phyloP scores from a whole-genome alignment of 2,113 vertebrate genomes.

The Xiphophorus maculatus region DNA sequence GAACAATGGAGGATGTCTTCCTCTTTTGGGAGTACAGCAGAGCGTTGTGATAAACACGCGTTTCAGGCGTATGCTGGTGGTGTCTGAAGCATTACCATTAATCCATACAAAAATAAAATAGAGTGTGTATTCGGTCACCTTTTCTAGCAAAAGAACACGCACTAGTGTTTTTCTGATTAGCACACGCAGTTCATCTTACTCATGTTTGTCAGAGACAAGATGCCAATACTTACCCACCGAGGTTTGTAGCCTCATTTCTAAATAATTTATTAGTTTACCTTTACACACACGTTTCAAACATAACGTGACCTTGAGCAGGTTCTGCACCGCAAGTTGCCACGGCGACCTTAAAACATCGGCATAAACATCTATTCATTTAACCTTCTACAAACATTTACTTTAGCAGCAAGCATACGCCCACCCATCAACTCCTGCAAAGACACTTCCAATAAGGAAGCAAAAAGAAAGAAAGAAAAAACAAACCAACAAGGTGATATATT shows the following conservation, averaged over 20 bases:
- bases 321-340: neutral
- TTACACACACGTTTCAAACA: neutral
- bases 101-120: no score
- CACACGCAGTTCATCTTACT: neutral
- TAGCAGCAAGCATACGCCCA: neutral
- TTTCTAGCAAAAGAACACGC: no score
- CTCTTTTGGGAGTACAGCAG: no score
- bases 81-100: no score
- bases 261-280: neutral
- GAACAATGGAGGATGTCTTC: no score
- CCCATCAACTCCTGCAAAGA: neutral
- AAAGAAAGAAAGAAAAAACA: neutral
- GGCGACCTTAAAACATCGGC: neutral
- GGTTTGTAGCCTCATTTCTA: neutral
- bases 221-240: neutral
- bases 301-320: neutral
- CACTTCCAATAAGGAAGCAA: constrained; percentile 18
- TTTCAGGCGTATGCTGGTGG: no score
- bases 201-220: neutral
- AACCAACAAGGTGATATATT: constrained; percentile 57
- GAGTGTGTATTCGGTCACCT: no score
- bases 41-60: no score
- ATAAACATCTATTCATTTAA: neutral
- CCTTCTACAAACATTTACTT: neutral
- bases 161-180: neutral